A percentile compares a stretch with the other conserved stretches of the same genome.
Evolutionary conservation across 2,797 vertebrate species (phyloP).

Genomic region (Phoeniculus purpureus): DNA sequence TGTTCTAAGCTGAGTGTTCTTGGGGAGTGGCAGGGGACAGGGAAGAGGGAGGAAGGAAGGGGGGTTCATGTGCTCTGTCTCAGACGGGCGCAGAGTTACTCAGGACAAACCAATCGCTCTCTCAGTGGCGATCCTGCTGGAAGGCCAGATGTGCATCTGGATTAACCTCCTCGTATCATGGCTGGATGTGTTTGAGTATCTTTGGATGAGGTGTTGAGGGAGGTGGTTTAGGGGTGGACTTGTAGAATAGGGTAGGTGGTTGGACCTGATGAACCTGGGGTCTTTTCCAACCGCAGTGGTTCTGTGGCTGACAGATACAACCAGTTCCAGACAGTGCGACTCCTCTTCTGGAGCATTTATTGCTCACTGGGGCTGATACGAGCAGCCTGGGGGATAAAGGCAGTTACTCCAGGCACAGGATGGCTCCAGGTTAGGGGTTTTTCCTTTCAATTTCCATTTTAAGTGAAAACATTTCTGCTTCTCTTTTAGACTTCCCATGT

Average conservation of each 20-base stretch:
- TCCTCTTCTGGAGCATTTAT: background rate
- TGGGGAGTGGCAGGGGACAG: background rate
- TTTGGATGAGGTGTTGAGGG: too few relatives aligned
- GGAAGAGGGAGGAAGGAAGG: background rate
- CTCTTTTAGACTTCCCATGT: background rate
- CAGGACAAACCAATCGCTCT: background rate
- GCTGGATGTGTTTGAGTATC: too few relatives aligned
- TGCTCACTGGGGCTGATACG: background rate
- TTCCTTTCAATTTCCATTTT: constrained; percentile 36
- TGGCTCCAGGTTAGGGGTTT: background rate
- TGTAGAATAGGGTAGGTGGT: too few relatives aligned
- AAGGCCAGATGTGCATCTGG: background rate
- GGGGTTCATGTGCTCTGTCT: background rate
- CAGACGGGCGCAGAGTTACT: background rate
- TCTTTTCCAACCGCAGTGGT: too few relatives aligned
- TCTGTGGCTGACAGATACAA: background rate
- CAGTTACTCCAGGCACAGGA: constrained; percentile 8
- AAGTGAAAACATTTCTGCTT: constrained; percentile 25
- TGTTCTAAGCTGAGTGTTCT: background rate
- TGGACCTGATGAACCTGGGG: too few relatives aligned
- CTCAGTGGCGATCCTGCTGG: background rate
- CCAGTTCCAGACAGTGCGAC: background rate
- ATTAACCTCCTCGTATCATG: background rate
- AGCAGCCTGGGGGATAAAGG: background rate
- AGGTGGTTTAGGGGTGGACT: too few relatives aligned